These are phyloP conservation scores for Lysandra bellargus DNA, from an alignment of 2,888 invertebrate genomes.

Conservation along the genomic window DNA sequence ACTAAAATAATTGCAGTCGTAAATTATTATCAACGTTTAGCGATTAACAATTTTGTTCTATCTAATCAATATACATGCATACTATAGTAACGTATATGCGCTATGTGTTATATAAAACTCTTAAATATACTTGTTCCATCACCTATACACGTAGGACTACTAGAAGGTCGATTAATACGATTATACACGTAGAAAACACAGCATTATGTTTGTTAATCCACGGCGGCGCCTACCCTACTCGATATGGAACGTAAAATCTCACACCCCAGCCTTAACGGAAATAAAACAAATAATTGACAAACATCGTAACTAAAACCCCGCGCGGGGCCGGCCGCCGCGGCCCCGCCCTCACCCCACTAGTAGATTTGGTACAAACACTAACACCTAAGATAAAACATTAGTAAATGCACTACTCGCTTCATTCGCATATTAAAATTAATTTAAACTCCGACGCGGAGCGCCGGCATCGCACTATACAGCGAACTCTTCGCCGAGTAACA, in stretches of 20 bases:
- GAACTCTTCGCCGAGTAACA: slow-evolving; percentile 30
- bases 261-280: slow-evolving; percentile 50
- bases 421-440: slow-evolving; percentile 54
- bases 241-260: slow-evolving; percentile 70
- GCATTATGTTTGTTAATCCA: slow-evolving; percentile 56
- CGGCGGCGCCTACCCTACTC: slow-evolving; percentile 51
- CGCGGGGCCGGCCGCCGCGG: background rate
- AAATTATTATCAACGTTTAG: slow-evolving; percentile 43
- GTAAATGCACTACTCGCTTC: slow-evolving; percentile 76
- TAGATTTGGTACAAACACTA: slow-evolving; percentile 76
- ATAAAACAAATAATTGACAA: slow-evolving; percentile 64
- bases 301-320: slow-evolving; percentile 53
- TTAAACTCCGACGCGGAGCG: slow-evolving; percentile 52
- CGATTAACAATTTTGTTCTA: slow-evolving; percentile 62
- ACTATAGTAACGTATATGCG: slow-evolving; percentile 56
- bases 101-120: slow-evolving; percentile 66
- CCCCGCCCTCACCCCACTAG: slow-evolving; percentile 31
- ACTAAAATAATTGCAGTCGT: slow-evolving; percentile 33
- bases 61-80: slow-evolving; percentile 69
- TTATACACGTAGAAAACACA: slow-evolving; percentile 60
- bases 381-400: slow-evolving; percentile 74
- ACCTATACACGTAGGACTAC: slow-evolving; percentile 64
- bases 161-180: slow-evolving; percentile 55
- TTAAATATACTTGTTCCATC: slow-evolving; percentile 63
- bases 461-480: background rate